phyloP scores from a whole-genome alignment of 2,113 vertebrate genomes.

The Pseudopodoces humilis region DNA sequence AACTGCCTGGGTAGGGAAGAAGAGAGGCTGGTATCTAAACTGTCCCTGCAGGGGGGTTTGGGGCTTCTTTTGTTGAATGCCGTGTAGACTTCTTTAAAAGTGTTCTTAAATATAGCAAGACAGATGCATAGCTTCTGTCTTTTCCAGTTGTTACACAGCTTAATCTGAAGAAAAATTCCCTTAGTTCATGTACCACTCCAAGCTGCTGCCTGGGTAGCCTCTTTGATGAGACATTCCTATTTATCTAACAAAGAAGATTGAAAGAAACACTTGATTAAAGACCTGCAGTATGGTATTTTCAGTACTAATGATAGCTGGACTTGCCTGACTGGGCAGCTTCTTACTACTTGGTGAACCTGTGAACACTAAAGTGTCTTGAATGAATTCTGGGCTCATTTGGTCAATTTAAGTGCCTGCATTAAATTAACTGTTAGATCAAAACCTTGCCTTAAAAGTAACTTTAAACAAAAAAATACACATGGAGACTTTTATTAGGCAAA shows the following conservation, averaged over 20 bases:
- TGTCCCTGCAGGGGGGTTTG: accelerated
- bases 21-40: not conserved
- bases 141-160: not conserved
- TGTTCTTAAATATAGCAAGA: not conserved
- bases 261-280: not conserved
- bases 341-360: not conserved
- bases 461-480: not conserved
- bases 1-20: not conserved
- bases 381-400: not conserved
- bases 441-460: not conserved
- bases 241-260: not conserved
- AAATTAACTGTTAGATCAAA: not conserved
- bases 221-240: not conserved
- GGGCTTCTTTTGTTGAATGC: not conserved
- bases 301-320: not conserved
- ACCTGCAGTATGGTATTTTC: not conserved
- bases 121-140: not conserved
- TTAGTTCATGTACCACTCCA: not conserved
- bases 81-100: not conserved
- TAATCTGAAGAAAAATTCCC: not conserved
- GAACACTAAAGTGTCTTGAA: not conserved
- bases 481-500: not conserved
- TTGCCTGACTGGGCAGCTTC: not conserved
- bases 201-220: not conserved
- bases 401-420: not conserved